Evolutionary conservation across 2,888 invertebrate species (phyloP), one percentile per base, ranked within the genome.

Genomic region (Pyrocoelia pectoralis): DNA sequence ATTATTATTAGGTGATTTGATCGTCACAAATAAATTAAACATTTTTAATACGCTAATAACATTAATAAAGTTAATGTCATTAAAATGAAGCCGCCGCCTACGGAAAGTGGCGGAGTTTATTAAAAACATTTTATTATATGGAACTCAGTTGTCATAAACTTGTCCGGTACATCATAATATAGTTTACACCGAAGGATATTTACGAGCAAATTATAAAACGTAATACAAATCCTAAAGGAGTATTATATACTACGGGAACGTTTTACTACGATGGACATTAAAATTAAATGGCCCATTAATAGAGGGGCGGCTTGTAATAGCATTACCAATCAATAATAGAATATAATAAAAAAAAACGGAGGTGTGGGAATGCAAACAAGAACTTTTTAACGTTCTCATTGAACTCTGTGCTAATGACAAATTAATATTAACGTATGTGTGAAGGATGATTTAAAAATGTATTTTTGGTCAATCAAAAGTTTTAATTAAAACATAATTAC

Each of bases 131-230:
- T 61, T 61, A 61, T 59, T 61, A 61, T 61, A 8, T 48, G 49
- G 41, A 61, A 54, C n/a, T n/a, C n/a, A n/a, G 61, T 49, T 55
- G 49, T 61, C 61, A 50, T 61, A 61, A 61, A 61, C 54, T 55
- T 59, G 53, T 59, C 59, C 53, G 19, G 48, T 43, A 46, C 53
- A 43, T 50, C 53, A 50, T 61, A 61, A 60, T 53, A 51, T 51
- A n/a, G n/a, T n/a, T n/a, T n/a, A 43, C 40, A 51, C 41, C 17
- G 49, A 24, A 48, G 56, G 54, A 57, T 72, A 70, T 71, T 72
- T 72, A 72, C 71, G 72, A 69, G 67, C 69, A 68, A 69, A 70
- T 71, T 71, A 72, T 71, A 65, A 62, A 59, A 52, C 65, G 66
- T 68, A 68, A 68, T 61, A 66, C 66, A 68, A 68, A 68, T 68